Evolutionary conservation across 2,797 vertebrate genomes (phyloP).

Genomic region (Tamandua tetradactyla): DNA sequence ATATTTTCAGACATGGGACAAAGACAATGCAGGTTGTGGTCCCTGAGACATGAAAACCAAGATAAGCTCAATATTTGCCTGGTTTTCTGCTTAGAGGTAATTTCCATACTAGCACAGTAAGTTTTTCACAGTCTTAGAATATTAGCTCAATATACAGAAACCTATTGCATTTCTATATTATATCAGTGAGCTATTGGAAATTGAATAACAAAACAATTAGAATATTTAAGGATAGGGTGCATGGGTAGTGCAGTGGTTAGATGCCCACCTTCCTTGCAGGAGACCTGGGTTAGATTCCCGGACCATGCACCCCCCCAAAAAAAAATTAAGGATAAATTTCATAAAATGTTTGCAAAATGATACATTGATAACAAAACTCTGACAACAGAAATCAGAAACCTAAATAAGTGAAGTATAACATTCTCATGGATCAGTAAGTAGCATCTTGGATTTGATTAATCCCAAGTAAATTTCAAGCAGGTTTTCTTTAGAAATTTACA

Average conservation of each 20-base stretch:
- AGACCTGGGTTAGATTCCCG: too few species aligned
- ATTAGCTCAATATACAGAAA: neutral
- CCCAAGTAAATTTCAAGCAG: neutral
- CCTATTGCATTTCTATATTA: neutral
- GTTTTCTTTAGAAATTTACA: neutral
- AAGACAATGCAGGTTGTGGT: neutral
- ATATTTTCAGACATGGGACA: neutral
- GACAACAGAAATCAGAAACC: neutral
- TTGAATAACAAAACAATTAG: neutral
- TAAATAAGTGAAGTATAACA: neutral
- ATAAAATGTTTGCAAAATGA: neutral
- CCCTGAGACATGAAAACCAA: neutral
- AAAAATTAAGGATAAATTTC: neutral
- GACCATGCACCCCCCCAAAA: too few species aligned
- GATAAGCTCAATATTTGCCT: neutral
- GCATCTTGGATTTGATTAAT: neutral
- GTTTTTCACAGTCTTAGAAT: neutral
- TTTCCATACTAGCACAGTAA: neutral
- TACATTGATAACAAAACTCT: neutral
- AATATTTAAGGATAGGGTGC: neutral
- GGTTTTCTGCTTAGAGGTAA: neutral
- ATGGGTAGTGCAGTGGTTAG: too few species aligned
- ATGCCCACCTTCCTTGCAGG: too few species aligned
- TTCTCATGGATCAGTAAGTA: neutral
- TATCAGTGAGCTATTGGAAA: neutral